Conservation (phyloP, 2,888 invertebrate genomes). For the Trichopoda pennipes region DNA sequence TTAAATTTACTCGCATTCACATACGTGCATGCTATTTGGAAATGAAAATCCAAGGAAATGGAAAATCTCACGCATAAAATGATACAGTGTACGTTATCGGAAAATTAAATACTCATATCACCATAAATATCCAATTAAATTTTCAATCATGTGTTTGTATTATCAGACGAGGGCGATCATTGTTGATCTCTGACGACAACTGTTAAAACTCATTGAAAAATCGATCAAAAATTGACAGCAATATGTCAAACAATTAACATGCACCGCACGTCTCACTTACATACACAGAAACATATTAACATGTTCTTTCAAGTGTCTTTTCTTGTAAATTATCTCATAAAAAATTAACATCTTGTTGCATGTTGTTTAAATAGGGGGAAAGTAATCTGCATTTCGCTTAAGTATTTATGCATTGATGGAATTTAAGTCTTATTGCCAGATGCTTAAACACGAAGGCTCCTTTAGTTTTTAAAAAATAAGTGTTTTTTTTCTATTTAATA, state of each 20-base stretch:
- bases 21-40: not conserved
- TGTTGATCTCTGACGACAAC: conserved; percentile 63
- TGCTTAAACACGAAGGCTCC: conserved; percentile 8
- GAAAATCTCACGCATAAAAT: conserved; percentile 54
- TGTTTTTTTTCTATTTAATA: too few relatives aligned
- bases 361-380: conserved; percentile 32
- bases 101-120: conserved; percentile 24
- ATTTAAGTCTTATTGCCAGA: conserved; percentile 48
- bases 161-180: conserved; percentile 15
- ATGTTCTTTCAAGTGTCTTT: conserved; percentile 59
- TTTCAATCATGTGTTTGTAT: conserved; percentile 32
- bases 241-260: conserved; percentile 67
- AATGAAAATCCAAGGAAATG: conserved; percentile 20
- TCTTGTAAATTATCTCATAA: conserved; percentile 64
- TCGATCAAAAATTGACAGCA: conserved; percentile 67
- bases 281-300: conserved; percentile 7
- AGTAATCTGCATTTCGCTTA: conserved; percentile 38
- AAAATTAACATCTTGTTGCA: conserved; percentile 60
- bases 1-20: not conserved
- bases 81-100: not conserved
- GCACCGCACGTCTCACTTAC: not conserved
- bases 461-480: not conserved
- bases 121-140: conserved; percentile 4
- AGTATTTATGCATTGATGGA: conserved; percentile 27
- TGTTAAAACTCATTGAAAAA: conserved; percentile 62